Conservation (phyloP, 2,888 invertebrate genomes). For the Thecophora atra region DNA sequence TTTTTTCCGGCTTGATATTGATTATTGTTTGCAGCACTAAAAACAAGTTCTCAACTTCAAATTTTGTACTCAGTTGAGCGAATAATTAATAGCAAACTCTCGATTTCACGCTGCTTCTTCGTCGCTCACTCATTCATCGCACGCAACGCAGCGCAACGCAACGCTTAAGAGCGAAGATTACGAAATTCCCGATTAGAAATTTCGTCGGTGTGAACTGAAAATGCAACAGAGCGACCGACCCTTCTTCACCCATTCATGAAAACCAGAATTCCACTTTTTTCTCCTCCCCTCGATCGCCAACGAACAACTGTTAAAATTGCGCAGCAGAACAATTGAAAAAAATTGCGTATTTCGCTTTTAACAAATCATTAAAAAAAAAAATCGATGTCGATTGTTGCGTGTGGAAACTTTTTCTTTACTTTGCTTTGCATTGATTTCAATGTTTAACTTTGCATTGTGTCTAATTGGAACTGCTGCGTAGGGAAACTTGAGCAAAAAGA, state of each 20-base stretch:
- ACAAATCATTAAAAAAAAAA: neutral
- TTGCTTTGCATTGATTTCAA: neutral
- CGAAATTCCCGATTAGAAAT: neutral
- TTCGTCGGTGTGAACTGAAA: neutral
- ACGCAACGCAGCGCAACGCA: neutral
- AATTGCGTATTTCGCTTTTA: neutral
- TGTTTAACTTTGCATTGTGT: neutral
- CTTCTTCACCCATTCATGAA: too few species aligned
- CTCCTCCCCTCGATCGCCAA: too few species aligned
- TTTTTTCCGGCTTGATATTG: too few species aligned
- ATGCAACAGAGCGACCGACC: too few species aligned
- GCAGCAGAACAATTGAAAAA: neutral
- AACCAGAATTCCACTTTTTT: too few species aligned
- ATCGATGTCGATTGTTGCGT: neutral
- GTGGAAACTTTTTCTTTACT: neutral
- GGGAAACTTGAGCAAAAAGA: neutral
- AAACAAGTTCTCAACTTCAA: too few species aligned
- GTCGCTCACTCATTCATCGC: neutral
- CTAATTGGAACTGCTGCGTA: neutral
- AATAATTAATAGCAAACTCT: neutral
- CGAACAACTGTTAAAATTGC: neutral
- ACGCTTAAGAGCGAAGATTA: neutral
- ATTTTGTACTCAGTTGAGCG: neutral
- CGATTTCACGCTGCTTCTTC: neutral
- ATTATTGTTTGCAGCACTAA: too few species aligned